These are phyloP conservation scores for Pomacea maculata DNA, from an alignment of 1,140 invertebrate species.

Conservation along the genomic window DNA sequence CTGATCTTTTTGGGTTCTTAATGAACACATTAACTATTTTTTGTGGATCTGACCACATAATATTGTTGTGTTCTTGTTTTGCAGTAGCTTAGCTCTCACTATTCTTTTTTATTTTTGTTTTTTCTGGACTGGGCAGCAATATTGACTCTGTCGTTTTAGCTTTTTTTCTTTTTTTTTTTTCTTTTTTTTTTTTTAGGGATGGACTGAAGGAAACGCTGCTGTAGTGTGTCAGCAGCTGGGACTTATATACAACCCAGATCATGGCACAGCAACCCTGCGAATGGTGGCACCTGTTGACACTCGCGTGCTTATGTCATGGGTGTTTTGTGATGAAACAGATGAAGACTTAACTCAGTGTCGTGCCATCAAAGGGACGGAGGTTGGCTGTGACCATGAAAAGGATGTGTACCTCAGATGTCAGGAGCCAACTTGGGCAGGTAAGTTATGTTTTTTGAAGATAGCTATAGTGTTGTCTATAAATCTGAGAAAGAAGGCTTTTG, in stretches of 20 bases:
- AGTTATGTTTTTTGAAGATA: not conserved
- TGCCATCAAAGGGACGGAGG: conserved; percentile 80
- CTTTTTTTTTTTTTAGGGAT: conserved; percentile 74
- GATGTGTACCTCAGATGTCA: conserved; percentile 62
- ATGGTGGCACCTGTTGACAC: conserved; percentile 35
- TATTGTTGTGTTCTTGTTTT: too few relatives aligned
- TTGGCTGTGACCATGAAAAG: conserved; percentile 46
- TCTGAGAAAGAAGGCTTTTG: too few relatives aligned
- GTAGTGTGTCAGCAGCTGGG: conserved; percentile 96
- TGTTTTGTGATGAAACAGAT: conserved; percentile 90
- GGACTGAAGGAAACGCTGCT: conserved; percentile 91
- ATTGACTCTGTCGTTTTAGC: not conserved
- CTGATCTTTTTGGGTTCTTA: too few relatives aligned
- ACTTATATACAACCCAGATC: conserved; percentile 87
- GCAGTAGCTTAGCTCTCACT: too few relatives aligned
- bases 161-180: not conserved
- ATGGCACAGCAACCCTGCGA: conserved; percentile 78
- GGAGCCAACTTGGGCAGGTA: conserved; percentile 63
- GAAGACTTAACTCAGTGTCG: conserved; percentile 90
- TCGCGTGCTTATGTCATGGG: conserved; percentile 74
- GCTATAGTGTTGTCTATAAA: not conserved
- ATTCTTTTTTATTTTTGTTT: too few relatives aligned
- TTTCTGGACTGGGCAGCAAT: not conserved
- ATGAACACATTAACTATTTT: too few relatives aligned
- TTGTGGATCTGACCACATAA: too few relatives aligned